A percentile compares a stretch with the other conserved stretches of the same genome.
Evolutionary conservation across 2,888 invertebrate species (phyloP).

Genomic region (Mactromeris polynyma): DNA sequence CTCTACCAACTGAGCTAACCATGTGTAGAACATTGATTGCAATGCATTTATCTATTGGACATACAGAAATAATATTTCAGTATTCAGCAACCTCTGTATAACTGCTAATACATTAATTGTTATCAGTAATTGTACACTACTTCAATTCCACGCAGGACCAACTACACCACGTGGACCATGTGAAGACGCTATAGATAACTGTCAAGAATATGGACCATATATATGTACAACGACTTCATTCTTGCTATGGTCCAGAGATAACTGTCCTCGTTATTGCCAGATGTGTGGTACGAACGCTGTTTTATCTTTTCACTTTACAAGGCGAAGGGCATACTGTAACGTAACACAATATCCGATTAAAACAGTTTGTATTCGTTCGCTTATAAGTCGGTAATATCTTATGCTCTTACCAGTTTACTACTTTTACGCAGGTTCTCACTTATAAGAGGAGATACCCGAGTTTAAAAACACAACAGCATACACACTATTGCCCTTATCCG

Average conservation of each 20-base stretch:
- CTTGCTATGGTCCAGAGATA: neutral
- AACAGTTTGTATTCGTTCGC: neutral
- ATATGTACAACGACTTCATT: neutral
- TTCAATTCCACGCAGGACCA: neutral
- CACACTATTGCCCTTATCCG: no score
- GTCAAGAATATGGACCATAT: conserved; percentile 1
- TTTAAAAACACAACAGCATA: no score
- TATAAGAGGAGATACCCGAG: no score
- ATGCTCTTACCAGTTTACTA: neutral
- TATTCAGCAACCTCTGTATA: no score
- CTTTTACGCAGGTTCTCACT: neutral
- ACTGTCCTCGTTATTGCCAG: conserved; percentile 2
- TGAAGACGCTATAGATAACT: neutral
- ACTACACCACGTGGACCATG: neutral
- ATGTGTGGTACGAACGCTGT: neutral
- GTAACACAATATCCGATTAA: neutral
- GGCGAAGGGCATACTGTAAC: neutral
- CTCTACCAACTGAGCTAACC: no score
- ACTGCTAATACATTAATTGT: no score
- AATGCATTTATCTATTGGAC: no score
- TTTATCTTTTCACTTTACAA: neutral
- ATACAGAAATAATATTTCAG: no score
- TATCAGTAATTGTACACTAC: no score
- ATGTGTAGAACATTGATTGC: no score
- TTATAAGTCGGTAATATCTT: neutral